Evolutionary conservation across 1,140 invertebrate species (phyloP).

Genomic region (Drosophila nigromelanica): DNA sequence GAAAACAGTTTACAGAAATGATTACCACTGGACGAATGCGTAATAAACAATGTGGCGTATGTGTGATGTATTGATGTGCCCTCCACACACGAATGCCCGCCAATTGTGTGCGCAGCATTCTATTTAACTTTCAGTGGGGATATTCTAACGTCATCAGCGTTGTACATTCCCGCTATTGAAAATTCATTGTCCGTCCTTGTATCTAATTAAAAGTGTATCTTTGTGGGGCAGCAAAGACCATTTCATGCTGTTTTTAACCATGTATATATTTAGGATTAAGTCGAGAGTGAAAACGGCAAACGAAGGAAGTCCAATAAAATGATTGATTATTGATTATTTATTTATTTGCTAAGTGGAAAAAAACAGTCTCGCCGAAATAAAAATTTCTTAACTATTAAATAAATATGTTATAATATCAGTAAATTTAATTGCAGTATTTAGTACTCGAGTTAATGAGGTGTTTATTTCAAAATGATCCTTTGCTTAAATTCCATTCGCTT

Average conservation of each 20-base stretch:
- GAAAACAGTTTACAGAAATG: slow-evolving; percentile 80
- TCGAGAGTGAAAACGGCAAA: too few species aligned
- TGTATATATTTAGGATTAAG: neutral
- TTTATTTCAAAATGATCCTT: neutral
- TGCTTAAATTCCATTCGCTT: too few species aligned
- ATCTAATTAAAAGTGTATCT: slow-evolving; percentile 19
- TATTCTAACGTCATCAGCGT: slow-evolving; percentile 24
- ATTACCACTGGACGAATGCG: slow-evolving; percentile 70
- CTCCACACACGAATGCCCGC: slow-evolving; percentile 16
- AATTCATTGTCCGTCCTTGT: slow-evolving; percentile 22
- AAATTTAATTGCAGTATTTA: neutral
- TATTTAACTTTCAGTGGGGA: neutral
- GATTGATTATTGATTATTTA: too few species aligned
- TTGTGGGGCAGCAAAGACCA: neutral
- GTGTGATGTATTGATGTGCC: slow-evolving; percentile 47
- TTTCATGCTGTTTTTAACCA: slow-evolving; percentile 1
- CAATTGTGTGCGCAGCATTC: slow-evolving; percentile 3
- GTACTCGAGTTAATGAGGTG: neutral
- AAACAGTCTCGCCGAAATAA: too few species aligned
- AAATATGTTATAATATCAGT: too few species aligned
- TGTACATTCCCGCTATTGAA: slow-evolving; percentile 23
- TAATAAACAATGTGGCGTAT: slow-evolving; percentile 76
- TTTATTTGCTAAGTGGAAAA: too few species aligned
- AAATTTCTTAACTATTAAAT: too few species aligned
- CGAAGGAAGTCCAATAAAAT: too few species aligned